Evolutionary conservation across 1,140 invertebrate species (phyloP), one percentile per base, ranked within the genome.

Genomic region (Thaumatotibia leucotreta): DNA sequence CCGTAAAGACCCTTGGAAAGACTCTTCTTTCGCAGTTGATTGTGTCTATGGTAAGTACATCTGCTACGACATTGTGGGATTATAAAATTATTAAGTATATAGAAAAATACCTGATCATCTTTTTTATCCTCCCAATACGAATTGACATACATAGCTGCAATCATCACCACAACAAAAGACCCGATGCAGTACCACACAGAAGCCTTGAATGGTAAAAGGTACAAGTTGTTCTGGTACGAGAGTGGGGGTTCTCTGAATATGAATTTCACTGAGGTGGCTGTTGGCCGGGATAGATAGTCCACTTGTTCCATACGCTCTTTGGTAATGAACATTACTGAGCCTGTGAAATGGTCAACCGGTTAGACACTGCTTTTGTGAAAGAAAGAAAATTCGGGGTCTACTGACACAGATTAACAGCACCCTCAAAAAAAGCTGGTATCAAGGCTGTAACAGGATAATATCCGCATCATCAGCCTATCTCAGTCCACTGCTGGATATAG

Each of bases 191-290:
- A 67, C 94, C 94, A 95, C 0, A 95, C 93, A 0, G 75, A 74
- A 1, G 65, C 81, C 35, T 92, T 86, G 70, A 95, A 95, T 0
- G 94, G 93, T 31, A 95, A 73, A 3, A 90, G 79, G 70, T 93
- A 95, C 32, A 95, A 91, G 74, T 95, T 94, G 29, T 91, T 92
- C 11, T 94, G 89, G 61, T 92, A 94, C 0, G 94, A 94, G 11
- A 95, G 77, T 64, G 93, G 92, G 14, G 94, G 94, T 73, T 93
- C 89, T 4, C 92, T 86, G 73, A 95, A 94, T 20, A 95, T 89
- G 77, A 95, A 94, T 66, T 88, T 91, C 0, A 91, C 86, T 23
- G 90, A 73, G 0, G 92, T 92, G 2, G 86, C 86, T 2, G 92
- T 91, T 8, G 93, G 92, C 65, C 92, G 86, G n/a, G 91, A 88